These are phyloP conservation scores for Latrodectus elegans DNA, from an alignment of 2,888 invertebrate species.

Conservation along the genomic window DNA sequence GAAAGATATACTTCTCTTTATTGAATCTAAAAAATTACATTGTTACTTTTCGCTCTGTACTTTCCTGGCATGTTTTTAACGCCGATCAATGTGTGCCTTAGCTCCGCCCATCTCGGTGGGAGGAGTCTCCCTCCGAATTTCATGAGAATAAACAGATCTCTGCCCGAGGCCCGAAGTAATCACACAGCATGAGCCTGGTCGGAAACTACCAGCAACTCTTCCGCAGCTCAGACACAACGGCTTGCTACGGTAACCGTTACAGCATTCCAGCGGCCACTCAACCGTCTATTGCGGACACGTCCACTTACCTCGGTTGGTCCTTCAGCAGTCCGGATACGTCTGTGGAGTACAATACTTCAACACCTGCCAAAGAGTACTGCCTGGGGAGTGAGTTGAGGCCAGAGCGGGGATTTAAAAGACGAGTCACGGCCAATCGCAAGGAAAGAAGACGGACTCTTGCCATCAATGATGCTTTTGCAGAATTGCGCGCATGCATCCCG, in stretches of 20 bases:
- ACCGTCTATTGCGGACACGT: neutral
- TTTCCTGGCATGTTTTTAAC: no score
- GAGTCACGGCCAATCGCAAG: conserved; percentile 95
- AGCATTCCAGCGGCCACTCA: conserved; percentile 12
- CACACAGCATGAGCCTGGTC: conserved; percentile 67
- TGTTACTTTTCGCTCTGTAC: no score
- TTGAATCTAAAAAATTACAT: no score
- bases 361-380: conserved; percentile 20
- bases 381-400: conserved; percentile 26
- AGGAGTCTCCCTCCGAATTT: conserved; percentile 23
- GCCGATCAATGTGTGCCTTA: neutral
- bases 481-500: conserved; percentile 93
- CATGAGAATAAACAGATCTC: conserved; percentile 54
- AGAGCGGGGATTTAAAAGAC: conserved; percentile 82
- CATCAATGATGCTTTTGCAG: conserved; percentile 95
- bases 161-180: conserved; percentile 38
- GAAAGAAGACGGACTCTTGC: conserved; percentile 92
- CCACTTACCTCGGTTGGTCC: conserved; percentile 30
- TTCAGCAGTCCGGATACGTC: conserved; percentile 47
- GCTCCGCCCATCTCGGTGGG: conserved; percentile 20
- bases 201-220: conserved; percentile 65
- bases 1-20: no score
- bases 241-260: conserved; percentile 61
- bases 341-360: conserved; percentile 5
- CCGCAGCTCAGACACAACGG: conserved; percentile 40